Base-by-base conservation (phyloP, 92 coral and sea anemone species). In the Siderastrea radians region DNA sequence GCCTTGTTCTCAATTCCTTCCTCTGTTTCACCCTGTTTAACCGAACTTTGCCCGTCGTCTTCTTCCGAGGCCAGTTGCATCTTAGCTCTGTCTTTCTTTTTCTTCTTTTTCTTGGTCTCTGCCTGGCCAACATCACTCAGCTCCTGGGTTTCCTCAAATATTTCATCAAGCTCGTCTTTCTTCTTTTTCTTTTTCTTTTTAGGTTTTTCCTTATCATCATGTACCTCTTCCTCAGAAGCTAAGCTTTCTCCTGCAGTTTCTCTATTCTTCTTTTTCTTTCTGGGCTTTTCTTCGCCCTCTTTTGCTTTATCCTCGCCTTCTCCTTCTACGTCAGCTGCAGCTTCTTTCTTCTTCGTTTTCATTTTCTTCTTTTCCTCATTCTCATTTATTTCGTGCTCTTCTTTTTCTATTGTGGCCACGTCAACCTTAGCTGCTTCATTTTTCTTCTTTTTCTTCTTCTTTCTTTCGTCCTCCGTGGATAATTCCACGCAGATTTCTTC, bases 401-500 rank as follows among this genome's bases (percentile, higher is more conserved):
- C 38, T 26, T 26, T 26, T 26, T 26, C 38, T 26, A 26, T 26
- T 26, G 38, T 26, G 38, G 38, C 38, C 38, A 26, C 38, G 38
- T 26, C 38, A 26, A 26, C 38, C 38, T 26, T 26, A 26, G 38
- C 38, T 65, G 65, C 47, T 5, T 64, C 16, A 10, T 86, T 69
- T 26, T 26, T 87, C 69, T 8, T 52, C 38, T 26, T 26, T 26
- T 26, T 73, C 65, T 73, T 88, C 5, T 74, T 81, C 26, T 82
- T 74, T 58, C 16, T 54, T 61, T 43, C 68, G 7, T 65, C 6
- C 13, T 49, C 50, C 2, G 66, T 38, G 16, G 10, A 6, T 38
- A 3, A 7, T 75, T 53, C 48, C 3, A 3, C 67, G 54, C 13
- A 13, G 26, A 14, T 60, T 14, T 58, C 55, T 38, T 16, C 68